phyloP scores from a whole-genome alignment of 2,888 invertebrate genomes.

The Nebria brevicollis region DNA sequence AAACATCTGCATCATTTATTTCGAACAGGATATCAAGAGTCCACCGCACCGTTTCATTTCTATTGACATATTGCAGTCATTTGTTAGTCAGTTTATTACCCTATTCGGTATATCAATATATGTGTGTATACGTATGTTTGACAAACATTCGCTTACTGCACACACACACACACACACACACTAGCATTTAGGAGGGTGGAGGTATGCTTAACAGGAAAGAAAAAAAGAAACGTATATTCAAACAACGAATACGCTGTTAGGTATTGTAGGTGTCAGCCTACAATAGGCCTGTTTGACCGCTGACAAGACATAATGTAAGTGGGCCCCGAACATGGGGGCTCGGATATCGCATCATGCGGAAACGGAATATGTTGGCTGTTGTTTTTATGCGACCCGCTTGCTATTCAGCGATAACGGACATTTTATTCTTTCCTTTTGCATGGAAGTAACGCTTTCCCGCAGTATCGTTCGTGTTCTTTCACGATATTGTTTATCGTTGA shows the following conservation, averaged over 20 bases:
- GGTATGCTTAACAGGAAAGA: not conserved
- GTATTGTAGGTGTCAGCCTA: not conserved
- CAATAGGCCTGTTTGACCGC: constrained; percentile 1
- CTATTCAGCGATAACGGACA: constrained; percentile 32
- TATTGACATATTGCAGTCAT: constrained; percentile 27
- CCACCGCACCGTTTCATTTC: constrained; percentile 11
- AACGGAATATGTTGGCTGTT: constrained; percentile 15
- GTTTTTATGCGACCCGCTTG: constrained; percentile 27
- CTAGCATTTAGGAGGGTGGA: not conserved
- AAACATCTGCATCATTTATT: constrained; percentile 21
- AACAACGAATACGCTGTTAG: not conserved
- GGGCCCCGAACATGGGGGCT: constrained; percentile 21
- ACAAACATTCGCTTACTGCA: not conserved
- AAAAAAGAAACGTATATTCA: not conserved
- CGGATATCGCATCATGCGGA: constrained; percentile 31
- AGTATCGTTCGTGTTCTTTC: constrained; percentile 15
- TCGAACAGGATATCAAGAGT: constrained; percentile 19
- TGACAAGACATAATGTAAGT: not conserved
- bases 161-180: too few relatives aligned
- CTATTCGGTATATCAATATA: not conserved
- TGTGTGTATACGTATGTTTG: not conserved
- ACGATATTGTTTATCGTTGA: constrained; percentile 31
- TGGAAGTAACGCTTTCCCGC: constrained; percentile 31
- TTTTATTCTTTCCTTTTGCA: constrained; percentile 42
- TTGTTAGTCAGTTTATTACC: constrained; percentile 26